Conservation (phyloP, 23 tunicate species). For the Trididemnum clinides region DNA sequence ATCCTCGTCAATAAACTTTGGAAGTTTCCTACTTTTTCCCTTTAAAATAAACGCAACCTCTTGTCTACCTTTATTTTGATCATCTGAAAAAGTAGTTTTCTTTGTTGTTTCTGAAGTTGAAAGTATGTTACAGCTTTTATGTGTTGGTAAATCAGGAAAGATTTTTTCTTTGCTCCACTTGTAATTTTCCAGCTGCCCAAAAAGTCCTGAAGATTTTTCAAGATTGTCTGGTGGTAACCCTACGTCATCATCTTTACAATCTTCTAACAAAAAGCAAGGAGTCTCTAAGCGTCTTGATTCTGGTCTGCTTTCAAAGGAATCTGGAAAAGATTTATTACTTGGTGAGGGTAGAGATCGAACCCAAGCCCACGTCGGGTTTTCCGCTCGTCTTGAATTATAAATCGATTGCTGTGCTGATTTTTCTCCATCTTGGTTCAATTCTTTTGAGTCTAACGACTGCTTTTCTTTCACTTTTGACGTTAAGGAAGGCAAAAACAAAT, state of each 20-base stretch:
- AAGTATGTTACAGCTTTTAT: too few species aligned
- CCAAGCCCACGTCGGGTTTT: slow-evolving; percentile 81
- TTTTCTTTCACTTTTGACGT: slow-evolving; percentile 31
- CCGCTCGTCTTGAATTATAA: slow-evolving; percentile 34
- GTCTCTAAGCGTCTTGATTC: slow-evolving; percentile 28
- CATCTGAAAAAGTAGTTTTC: not conserved
- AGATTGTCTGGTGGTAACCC: too few species aligned
- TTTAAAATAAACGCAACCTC: not conserved
- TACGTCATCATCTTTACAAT: not conserved
- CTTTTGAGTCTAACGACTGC: not conserved
- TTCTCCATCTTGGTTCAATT: not conserved
- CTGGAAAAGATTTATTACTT: not conserved
- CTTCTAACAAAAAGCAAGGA: not conserved
- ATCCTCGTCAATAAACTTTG: not conserved
- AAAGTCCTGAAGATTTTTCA: too few species aligned
- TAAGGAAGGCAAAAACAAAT: slow-evolving; percentile 72
- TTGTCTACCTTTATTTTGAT: not conserved
- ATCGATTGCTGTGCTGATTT: not conserved
- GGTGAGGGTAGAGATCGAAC: slow-evolving; percentile 84
- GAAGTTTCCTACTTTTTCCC: not conserved
- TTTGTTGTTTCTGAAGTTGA: too few species aligned
- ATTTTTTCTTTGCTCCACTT: too few species aligned
- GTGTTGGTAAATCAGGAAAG: too few species aligned
- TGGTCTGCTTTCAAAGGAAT: not conserved
- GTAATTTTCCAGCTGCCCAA: too few species aligned